phyloP scores from a whole-genome alignment of 2,113 vertebrate genomes.

The Heloderma charlesbogerti region DNA sequence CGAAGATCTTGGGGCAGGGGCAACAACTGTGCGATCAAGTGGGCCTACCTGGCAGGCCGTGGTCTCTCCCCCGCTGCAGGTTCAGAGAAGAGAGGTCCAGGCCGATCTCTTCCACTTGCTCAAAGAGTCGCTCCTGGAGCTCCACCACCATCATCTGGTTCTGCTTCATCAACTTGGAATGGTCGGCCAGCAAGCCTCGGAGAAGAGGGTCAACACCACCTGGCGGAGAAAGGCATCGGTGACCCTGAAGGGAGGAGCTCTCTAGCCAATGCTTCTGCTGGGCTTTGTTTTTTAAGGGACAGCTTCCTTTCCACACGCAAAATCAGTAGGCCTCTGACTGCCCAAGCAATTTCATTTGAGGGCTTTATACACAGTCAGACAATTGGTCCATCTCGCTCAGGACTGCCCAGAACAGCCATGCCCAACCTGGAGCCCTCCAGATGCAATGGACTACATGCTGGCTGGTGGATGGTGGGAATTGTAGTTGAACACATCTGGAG shows the following conservation, averaged over 20 bases:
- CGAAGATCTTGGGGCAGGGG: background rate
- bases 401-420: too few species aligned
- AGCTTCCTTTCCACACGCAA: background rate
- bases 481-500: too few species aligned
- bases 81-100: slow-evolving; percentile 86
- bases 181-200: slow-evolving; percentile 79
- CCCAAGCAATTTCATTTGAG: background rate
- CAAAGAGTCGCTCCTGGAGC: slow-evolving; percentile 84
- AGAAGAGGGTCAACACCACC: slow-evolving; percentile 86
- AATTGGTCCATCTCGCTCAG: too few species aligned
- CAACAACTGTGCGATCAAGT: background rate
- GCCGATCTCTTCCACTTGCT: slow-evolving; percentile 75
- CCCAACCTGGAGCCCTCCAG: too few species aligned
- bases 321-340: background rate
- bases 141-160: slow-evolving; percentile 82
- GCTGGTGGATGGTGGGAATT: too few species aligned
- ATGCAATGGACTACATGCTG: too few species aligned
- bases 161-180: slow-evolving; percentile 83
- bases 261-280: too few species aligned
- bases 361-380: too few species aligned
- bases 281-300: background rate
- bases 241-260: background rate
- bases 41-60: slow-evolving; percentile 81
- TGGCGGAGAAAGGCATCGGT: slow-evolving; percentile 42
- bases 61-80: slow-evolving; percentile 84